phyloP scores from a whole-genome alignment of 92 coral and sea anemone genomes.

The Meandrina meandrites region DNA sequence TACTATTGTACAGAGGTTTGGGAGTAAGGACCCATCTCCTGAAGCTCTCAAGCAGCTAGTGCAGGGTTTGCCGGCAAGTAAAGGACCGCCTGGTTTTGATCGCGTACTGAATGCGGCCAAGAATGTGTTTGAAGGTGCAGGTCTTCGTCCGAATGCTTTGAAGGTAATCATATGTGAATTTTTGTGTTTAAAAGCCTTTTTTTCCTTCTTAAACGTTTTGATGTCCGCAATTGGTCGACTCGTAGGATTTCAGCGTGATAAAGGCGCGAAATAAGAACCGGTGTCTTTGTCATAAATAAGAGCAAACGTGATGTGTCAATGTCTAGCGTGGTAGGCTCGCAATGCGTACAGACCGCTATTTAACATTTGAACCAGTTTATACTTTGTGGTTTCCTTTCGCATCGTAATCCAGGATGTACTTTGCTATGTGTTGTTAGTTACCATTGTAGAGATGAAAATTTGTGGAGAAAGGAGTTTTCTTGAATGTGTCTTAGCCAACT shows the following conservation, averaged over 20 bases:
- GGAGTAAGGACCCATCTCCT: constrained; percentile 33
- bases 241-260: background rate
- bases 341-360: too few species aligned
- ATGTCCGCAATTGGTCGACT: background rate
- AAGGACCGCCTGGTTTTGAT: constrained; percentile 75
- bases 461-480: too few species aligned
- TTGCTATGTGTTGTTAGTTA: too few species aligned
- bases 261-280: too few species aligned
- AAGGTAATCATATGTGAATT: constrained; percentile 52
- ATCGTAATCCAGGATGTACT: too few species aligned
- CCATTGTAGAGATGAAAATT: too few species aligned
- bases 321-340: too few species aligned
- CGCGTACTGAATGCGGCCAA: constrained; percentile 76
- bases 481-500: too few species aligned
- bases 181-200: background rate
- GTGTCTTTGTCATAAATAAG: too few species aligned
- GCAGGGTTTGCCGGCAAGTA: constrained; percentile 54
- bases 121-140: constrained; percentile 70
- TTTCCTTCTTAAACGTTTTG: background rate
- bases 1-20: constrained; percentile 47
- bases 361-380: too few species aligned
- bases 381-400: too few species aligned
- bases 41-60: constrained; percentile 61
- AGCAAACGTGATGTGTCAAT: too few species aligned
- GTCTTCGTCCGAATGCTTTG: constrained; percentile 61